Percentiles rank a stretch among this genome's conserved stretches.
These are phyloP conservation scores for Oeneis ivallda DNA, from an alignment of 2,888 invertebrate species.

Conservation along the genomic window DNA sequence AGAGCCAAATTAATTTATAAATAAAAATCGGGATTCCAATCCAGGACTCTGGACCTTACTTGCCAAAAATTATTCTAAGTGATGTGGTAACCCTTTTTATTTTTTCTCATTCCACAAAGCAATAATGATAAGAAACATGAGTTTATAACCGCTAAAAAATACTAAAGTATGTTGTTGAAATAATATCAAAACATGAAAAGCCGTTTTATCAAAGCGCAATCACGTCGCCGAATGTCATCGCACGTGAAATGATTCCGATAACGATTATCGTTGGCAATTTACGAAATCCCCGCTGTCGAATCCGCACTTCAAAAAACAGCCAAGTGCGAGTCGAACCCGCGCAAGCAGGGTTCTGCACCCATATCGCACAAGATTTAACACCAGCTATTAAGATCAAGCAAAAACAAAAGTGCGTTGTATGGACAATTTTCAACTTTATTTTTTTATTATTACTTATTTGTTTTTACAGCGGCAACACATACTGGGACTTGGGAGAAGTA, in stretches of 20 bases:
- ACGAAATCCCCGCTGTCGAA: constrained; percentile 50
- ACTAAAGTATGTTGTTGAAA: constrained; percentile 38
- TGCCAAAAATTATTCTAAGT: not conserved
- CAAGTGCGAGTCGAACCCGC: constrained; percentile 1
- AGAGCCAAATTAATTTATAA: no score
- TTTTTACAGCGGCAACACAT: not conserved
- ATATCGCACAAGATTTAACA: not conserved
- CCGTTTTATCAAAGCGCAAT: constrained; percentile 40
- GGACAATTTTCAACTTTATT: not conserved
- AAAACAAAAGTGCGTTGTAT: not conserved
- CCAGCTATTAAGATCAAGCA: no score
- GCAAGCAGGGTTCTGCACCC: no score
- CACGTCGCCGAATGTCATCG: constrained; percentile 49
- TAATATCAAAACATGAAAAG: constrained; percentile 36
- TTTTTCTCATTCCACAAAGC: constrained; percentile 17
- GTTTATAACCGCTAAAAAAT: constrained; percentile 30
- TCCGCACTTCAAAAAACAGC: constrained; percentile 63
- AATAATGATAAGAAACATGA: constrained; percentile 34
- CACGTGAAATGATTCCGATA: constrained; percentile 53
- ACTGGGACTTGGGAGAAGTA: no score
- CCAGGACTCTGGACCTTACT: no score
- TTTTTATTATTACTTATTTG: not conserved
- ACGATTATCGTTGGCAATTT: constrained; percentile 52
- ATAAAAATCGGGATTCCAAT: no score
- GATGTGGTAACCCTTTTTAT: constrained; percentile 10